Percentiles rank a stretch among this genome's conserved stretches.
Conservation (phyloP, 2,888 invertebrate genomes). For the Stenchaetothrips biformis region DNA sequence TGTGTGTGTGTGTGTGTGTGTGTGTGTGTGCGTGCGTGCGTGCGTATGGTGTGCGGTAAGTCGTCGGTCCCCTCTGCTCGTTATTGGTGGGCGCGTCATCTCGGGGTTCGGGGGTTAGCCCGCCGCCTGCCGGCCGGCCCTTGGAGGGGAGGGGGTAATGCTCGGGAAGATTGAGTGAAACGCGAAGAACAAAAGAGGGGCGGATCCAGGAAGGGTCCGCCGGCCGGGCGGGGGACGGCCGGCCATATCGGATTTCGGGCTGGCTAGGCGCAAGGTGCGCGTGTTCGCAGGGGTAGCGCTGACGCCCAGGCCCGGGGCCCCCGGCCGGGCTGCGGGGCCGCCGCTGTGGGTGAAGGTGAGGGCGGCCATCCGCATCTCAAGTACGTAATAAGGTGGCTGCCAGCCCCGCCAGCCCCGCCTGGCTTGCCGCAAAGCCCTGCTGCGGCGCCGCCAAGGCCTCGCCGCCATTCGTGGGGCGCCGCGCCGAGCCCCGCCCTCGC, state of each 20-base stretch:
- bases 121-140: neutral
- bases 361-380: neutral
- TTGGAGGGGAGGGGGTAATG: too few relatives aligned
- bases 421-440: too few relatives aligned
- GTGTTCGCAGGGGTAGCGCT: neutral
- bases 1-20: too few relatives aligned
- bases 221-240: neutral
- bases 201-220: neutral
- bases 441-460: too few relatives aligned
- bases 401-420: neutral
- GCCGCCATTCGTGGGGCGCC: too few relatives aligned
- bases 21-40: too few relatives aligned
- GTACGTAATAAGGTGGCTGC: neutral
- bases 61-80: too few relatives aligned
- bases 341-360: neutral
- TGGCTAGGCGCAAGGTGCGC: neutral
- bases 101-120: too few relatives aligned
- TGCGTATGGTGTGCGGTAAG: too few relatives aligned
- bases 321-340: neutral
- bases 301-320: neutral
- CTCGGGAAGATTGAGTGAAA: conserved; percentile 7
- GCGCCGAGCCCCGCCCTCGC: too few relatives aligned
- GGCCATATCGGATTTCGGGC: neutral
- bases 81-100: too few relatives aligned
- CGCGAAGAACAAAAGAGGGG: neutral